Evolutionary conservation across 2,797 vertebrate genomes (phyloP).

Genomic region (Peromyscus melanophrys): DNA sequence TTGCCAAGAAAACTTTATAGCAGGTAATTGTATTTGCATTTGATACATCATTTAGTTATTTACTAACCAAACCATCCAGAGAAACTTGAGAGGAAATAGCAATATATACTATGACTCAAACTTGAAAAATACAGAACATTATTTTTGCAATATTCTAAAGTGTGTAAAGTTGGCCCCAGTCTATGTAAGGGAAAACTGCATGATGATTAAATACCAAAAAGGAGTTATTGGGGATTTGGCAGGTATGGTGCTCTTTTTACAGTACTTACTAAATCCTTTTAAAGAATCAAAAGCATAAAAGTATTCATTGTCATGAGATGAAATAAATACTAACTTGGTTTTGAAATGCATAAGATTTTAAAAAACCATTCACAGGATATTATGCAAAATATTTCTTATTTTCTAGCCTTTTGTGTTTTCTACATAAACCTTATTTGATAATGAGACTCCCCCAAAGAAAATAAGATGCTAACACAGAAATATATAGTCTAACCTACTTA

Average conservation of each 20-base stretch:
- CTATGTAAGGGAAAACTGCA: background rate
- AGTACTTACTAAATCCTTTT: background rate
- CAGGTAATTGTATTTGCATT: background rate
- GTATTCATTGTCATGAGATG: background rate
- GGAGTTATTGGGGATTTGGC: background rate
- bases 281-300: background rate
- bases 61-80: background rate
- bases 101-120: background rate
- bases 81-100: background rate
- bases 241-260: background rate
- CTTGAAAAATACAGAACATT: background rate
- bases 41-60: background rate
- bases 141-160: background rate
- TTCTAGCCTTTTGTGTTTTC: background rate
- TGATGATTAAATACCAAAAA: background rate
- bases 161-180: background rate
- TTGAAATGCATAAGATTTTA: background rate
- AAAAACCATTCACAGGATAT: background rate
- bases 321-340: background rate
- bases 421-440: background rate
- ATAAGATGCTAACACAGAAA: background rate
- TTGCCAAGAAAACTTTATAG: background rate
- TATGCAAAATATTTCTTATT: background rate
- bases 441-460: background rate
- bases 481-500: background rate